Percentiles rank a stretch among this genome's conserved stretches.
Evolutionary conservation across 1,140 invertebrate genomes (phyloP).

Genomic region (Brachionus rubens): DNA sequence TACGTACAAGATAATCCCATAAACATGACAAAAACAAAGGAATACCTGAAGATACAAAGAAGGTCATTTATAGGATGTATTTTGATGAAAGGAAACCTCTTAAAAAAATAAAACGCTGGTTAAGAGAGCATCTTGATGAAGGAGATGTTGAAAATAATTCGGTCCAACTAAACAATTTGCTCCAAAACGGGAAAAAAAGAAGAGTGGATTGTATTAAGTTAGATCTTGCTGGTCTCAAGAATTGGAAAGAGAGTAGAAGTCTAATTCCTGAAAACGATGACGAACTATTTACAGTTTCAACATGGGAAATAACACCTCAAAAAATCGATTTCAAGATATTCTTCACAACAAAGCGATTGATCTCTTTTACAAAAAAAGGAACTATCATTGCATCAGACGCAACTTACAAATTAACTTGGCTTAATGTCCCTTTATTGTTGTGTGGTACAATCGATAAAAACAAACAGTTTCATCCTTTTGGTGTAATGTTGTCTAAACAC

Average conservation of each 20-base stretch:
- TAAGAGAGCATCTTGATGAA: constrained; percentile 4
- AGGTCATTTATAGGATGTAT: neutral
- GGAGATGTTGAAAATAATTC: neutral
- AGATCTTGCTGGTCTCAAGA: neutral
- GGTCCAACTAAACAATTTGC: constrained; percentile 1
- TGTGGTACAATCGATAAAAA: neutral
- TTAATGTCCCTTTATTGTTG: neutral
- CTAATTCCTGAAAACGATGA: neutral
- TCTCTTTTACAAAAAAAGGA: neutral
- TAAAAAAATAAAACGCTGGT: constrained; percentile 8
- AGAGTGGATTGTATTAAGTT: neutral
- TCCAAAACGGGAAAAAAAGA: neutral
- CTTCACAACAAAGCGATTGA: neutral
- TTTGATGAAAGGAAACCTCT: neutral
- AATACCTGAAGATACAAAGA: neutral
- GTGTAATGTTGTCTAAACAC: neutral
- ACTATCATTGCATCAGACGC: neutral
- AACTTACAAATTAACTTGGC: neutral
- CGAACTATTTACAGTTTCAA: neutral
- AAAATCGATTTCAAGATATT: neutral
- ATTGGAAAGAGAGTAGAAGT: neutral
- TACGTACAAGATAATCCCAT: neutral
- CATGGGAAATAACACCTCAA: neutral
- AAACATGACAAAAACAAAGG: neutral
- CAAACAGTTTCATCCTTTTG: constrained; percentile 12